Percentiles rank a stretch among this genome's conserved stretches.
Evolutionary conservation across 2,113 vertebrate genomes (phyloP).

Genomic region (Cephalopholis sonnerati): DNA sequence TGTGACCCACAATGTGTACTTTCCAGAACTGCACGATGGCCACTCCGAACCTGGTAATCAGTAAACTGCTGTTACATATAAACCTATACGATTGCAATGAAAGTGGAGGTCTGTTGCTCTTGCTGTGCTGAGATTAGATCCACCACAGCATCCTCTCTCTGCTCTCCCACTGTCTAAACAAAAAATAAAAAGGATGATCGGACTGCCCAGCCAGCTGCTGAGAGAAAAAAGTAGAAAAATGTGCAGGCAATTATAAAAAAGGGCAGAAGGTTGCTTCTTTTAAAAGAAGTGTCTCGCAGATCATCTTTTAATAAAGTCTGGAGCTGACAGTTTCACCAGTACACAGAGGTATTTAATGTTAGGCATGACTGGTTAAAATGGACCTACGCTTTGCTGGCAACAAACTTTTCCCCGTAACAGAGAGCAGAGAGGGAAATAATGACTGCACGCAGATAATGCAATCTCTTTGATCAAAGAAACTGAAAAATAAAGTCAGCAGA

Average conservation of each 20-base stretch:
- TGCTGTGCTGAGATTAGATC: not conserved
- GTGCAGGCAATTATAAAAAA: conserved; percentile 36
- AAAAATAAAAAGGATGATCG: not conserved
- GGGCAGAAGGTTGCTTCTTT: not conserved
- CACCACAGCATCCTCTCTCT: not conserved
- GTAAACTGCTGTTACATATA: not conserved
- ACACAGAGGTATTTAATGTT: conserved; percentile 38
- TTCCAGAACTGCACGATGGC: too few species aligned
- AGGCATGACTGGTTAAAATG: conserved; percentile 23
- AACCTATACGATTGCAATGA: not conserved
- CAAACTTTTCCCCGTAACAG: conserved; percentile 3
- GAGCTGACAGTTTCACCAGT: conserved; percentile 20
- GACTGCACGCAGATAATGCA: conserved; percentile 9
- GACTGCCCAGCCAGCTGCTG: not conserved
- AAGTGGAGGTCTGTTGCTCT: not conserved
- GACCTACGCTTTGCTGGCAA: conserved; percentile 1
- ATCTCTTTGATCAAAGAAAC: conserved; percentile 19
- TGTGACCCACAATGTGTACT: too few species aligned
- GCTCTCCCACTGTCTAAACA: conserved; percentile 1
- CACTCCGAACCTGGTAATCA: not conserved
- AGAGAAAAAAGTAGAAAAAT: not conserved
- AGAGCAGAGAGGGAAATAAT: conserved; percentile 19
- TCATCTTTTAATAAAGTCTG: conserved; percentile 12
- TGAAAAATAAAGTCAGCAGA: conserved; percentile 21
- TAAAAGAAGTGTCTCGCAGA: conserved; percentile 12